Conservation (phyloP, 2,888 invertebrate species). For the Synanthedon formicaeformis region DNA sequence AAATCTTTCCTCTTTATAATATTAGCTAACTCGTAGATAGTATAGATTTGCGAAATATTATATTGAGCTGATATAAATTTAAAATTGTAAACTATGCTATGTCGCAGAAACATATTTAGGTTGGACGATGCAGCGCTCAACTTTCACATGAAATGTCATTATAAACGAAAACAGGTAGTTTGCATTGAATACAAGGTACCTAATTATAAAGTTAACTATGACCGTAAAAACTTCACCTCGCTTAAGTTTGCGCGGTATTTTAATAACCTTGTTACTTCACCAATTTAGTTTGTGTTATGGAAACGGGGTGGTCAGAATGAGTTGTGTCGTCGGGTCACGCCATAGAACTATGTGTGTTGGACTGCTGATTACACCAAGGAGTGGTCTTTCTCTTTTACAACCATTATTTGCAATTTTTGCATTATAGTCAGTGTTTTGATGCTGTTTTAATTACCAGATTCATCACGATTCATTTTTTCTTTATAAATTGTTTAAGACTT, state of each 20-base stretch:
- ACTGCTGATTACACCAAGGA: background rate
- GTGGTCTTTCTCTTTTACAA: background rate
- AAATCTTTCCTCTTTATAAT: no score
- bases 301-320: conserved; percentile 1
- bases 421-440: background rate
- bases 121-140: no score
- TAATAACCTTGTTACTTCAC: conserved; percentile 2
- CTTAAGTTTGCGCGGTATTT: background rate
- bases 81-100: no score
- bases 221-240: background rate
- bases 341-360: background rate
- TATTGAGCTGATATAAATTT: no score
- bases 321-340: conserved; percentile 1
- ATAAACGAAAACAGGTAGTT: background rate
- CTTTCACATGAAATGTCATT: no score
- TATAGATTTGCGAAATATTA: no score
- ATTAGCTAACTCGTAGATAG: no score
- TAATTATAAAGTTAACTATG: background rate
- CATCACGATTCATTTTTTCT: background rate
- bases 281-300: conserved; percentile 1
- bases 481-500: background rate
- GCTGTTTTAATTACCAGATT: background rate
- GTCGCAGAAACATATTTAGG: no score
- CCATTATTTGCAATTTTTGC: background rate
- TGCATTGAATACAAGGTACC: background rate